Percentiles rank a stretch among this genome's conserved stretches.
These are phyloP conservation scores for Prinia subflava DNA, from an alignment of 2,113 vertebrate species.

Conservation along the genomic window DNA sequence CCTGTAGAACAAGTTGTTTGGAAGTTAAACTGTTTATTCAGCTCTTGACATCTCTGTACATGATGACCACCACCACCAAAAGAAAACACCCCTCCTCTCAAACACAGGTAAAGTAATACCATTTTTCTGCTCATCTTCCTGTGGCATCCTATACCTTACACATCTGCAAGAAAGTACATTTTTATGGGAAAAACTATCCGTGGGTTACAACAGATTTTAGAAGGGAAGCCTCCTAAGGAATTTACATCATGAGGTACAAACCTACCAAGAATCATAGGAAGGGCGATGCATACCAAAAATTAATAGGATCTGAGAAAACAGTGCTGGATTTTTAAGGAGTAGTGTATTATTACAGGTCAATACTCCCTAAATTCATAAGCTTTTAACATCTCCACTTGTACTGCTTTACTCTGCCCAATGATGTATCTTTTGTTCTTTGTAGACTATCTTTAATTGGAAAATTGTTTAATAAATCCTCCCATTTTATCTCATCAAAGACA, in stretches of 20 bases:
- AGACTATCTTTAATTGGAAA: slow-evolving; percentile 50
- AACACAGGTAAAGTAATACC: background rate
- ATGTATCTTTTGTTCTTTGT: slow-evolving; percentile 22
- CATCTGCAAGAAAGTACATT: background rate
- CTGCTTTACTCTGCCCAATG: background rate
- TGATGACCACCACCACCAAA: background rate
- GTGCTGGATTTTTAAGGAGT: background rate
- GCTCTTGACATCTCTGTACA: background rate
- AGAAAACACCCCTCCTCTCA: background rate
- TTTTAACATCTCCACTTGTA: background rate
- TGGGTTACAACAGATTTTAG: background rate
- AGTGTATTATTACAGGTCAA: background rate
- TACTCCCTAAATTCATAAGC: background rate
- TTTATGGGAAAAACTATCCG: background rate
- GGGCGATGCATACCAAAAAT: background rate
- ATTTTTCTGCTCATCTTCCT: background rate
- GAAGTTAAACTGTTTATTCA: background rate
- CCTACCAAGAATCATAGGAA: background rate
- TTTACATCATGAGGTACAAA: background rate
- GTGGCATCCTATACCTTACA: background rate
- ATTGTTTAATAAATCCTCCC: slow-evolving; percentile 51
- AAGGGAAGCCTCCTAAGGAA: background rate
- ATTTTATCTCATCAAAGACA: slow-evolving; percentile 65
- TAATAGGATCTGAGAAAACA: background rate
- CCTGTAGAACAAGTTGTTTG: background rate